Conservation (phyloP, 2,888 invertebrate genomes). For the Oxyteleia sp. region DNA sequence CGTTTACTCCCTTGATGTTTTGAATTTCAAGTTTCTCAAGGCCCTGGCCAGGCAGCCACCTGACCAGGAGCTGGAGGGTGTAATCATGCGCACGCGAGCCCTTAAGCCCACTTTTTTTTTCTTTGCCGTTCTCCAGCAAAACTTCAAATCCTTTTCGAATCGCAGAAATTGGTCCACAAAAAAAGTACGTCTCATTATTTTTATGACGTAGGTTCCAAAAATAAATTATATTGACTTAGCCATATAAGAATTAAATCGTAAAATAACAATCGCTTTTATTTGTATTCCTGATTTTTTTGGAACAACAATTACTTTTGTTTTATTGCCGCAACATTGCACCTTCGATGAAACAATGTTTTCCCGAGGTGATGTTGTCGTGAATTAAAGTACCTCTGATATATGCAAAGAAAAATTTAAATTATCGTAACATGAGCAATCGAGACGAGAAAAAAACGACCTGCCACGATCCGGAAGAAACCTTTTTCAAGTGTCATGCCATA, state of each 20-base stretch:
- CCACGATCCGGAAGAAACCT: conserved; percentile 53
- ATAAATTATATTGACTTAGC: conserved; percentile 46
- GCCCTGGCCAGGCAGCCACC: too few relatives aligned
- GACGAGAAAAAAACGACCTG: conserved; percentile 30
- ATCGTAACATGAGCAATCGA: conserved; percentile 1
- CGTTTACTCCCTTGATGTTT: too few relatives aligned
- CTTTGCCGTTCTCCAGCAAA: conserved; percentile 22
- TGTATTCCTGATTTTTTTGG: too few relatives aligned
- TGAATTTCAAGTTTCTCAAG: too few relatives aligned
- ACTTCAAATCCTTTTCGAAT: conserved; percentile 42
- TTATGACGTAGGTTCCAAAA: conserved; percentile 36
- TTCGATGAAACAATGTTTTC: conserved; percentile 1
- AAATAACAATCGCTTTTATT: too few relatives aligned
- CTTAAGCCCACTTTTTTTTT: conserved; percentile 68
- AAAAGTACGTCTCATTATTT: conserved; percentile 36
- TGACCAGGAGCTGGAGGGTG: conserved; percentile 83
- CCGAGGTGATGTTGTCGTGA: too few relatives aligned
- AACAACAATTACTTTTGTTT: too few relatives aligned
- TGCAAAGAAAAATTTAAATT: conserved; percentile 33
- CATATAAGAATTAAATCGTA: conserved; percentile 55
- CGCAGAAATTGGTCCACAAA: conserved; percentile 53
- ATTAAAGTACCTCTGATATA: too few relatives aligned
- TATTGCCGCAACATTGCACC: not conserved
- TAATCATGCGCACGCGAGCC: conserved; percentile 85
- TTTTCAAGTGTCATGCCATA: conserved; percentile 39